Base-by-base conservation (phyloP, 1,140 invertebrate genomes). In the Pogonognathellus flavescens region DNA sequence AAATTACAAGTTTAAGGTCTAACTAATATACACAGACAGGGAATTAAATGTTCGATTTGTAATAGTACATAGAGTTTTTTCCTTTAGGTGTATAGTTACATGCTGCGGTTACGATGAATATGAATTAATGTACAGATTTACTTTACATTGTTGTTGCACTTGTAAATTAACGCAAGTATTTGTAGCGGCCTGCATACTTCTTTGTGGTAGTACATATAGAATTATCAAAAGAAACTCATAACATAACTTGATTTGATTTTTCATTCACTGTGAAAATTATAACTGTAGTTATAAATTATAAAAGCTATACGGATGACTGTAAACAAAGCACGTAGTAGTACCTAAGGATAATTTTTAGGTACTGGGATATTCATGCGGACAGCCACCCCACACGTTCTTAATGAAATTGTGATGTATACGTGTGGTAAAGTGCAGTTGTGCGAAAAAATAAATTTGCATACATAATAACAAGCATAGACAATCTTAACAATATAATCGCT, bases 1-100 rank as follows among this genome's bases (percentile, higher is more conserved):
- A 49, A 41, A 72, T 72, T 72, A 72, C 66, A 72, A 72, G 66
- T 72, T 41, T 49, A 72, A 72, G 66, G 66, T 72, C 41, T 72
- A n/a, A 72, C 31, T 41, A 41, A 41, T 41, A 41, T 41, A 41
- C 31, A 41, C 22, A 62, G 60, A 62, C 60, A 62, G 25, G 60
- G 60, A 62, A 22, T 62, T 22, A 7, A 62, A 16, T 13, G 18
- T 62, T 62, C 25, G 60, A 62, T 62, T 62, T 22, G 60, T 25
- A 62, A 62, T 62, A 41, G 31, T 41, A 41, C 31, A 1, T 41
- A 41, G 1, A 41, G 31, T 41, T 41, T 41, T 41, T 41, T 6
- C 31, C 31, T 41, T 41, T 41, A 41, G 31, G 31, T 41, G 6
- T 41, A 6, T 41, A 41, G 31, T 6, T 41, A 62, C 25, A 22